A percentile compares a stretch with the other conserved stretches of the same genome.
phyloP scores from a whole-genome alignment of 2,888 invertebrate genomes.

The Capitulum mitella region DNA sequence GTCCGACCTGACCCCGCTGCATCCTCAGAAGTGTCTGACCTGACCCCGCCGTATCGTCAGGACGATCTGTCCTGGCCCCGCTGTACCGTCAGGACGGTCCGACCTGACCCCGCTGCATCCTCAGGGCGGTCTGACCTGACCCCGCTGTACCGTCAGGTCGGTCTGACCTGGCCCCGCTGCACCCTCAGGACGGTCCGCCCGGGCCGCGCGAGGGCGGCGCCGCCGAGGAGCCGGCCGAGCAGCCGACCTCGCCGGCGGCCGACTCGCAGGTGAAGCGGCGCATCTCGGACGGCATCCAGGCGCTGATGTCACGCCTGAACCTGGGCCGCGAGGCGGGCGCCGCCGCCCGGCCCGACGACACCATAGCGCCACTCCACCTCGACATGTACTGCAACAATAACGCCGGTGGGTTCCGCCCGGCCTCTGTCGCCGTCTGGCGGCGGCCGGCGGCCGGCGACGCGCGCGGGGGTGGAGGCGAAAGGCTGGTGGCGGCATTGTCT shows the following conservation, averaged over 20 bases:
- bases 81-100: too few species aligned
- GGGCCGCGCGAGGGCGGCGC: background rate
- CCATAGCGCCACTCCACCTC: slow-evolving; percentile 61
- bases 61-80: too few species aligned
- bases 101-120: too few species aligned
- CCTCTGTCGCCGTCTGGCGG: too few species aligned
- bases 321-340: slow-evolving; percentile 47
- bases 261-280: slow-evolving; percentile 50
- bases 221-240: background rate
- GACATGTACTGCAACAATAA: slow-evolving; percentile 64
- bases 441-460: too few species aligned
- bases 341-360: slow-evolving; percentile 37
- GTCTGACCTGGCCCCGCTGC: background rate
- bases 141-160: too few species aligned
- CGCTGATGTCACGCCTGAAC: slow-evolving; percentile 74
- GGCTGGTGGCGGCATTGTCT: too few species aligned
- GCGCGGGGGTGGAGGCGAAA: too few species aligned
- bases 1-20: too few species aligned
- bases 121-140: too few species aligned
- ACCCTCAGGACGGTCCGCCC: background rate
- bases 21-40: too few species aligned
- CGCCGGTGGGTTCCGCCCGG: slow-evolving; percentile 36
- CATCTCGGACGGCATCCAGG: slow-evolving; percentile 80
- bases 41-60: too few species aligned
- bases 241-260: background rate